Conservation (phyloP, 2,113 vertebrate genomes). For the Turnix velox region DNA sequence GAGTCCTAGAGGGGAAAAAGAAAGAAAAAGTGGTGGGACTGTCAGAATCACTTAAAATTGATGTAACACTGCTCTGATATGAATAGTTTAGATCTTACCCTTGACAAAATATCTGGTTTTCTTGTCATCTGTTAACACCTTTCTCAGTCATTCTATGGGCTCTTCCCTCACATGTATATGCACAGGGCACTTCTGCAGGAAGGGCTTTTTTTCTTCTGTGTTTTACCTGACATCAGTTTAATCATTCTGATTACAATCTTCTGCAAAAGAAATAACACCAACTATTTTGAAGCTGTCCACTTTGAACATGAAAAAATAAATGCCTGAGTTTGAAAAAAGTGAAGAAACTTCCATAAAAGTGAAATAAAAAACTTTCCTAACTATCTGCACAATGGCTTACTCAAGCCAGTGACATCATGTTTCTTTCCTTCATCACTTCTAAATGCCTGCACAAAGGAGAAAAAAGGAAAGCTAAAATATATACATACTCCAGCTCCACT, state of each 20-base stretch:
- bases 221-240: not conserved
- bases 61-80: not conserved
- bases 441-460: constrained; percentile 9
- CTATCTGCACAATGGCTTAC: constrained; percentile 17
- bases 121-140: not conserved
- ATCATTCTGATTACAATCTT: constrained; percentile 8
- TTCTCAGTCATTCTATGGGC: not conserved
- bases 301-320: constrained; percentile 13
- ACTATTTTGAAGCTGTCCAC: not conserved
- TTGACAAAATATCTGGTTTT: not conserved
- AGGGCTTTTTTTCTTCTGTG: not conserved
- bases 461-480: constrained; percentile 21
- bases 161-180: not conserved
- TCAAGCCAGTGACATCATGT: not conserved
- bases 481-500: not conserved
- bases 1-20: not conserved
- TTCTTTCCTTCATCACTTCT: constrained; percentile 32
- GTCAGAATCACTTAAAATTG: not conserved
- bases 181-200: not conserved
- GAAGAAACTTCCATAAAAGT: not conserved
- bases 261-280: not conserved
- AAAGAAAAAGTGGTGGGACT: not conserved
- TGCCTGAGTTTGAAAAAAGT: not conserved
- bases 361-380: constrained; percentile 38
- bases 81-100: not conserved